Evolutionary conservation across 2,113 vertebrate genomes (phyloP).

Genomic region (Rhinichthys klamathensis): DNA sequence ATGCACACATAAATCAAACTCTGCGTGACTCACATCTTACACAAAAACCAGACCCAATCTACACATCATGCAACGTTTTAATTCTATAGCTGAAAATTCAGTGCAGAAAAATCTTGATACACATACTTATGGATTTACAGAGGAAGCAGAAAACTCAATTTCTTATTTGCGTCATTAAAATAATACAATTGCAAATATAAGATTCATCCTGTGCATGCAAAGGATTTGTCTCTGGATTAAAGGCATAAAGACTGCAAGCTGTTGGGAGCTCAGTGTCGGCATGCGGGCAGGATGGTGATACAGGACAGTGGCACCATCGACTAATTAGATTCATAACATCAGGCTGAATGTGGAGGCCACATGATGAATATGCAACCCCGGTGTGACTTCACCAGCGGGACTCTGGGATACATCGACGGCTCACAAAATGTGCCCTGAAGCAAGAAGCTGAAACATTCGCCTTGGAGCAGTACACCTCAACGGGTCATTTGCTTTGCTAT

Average conservation of each 20-base stretch:
- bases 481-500: conserved; percentile 24
- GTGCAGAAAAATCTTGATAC: not conserved
- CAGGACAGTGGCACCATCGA: conserved; percentile 53
- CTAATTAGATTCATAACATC: conserved; percentile 83
- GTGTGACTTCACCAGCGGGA: conserved; percentile 72
- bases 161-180: not conserved
- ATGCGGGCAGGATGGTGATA: not conserved
- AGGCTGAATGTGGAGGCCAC: conserved; percentile 78
- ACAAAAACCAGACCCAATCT: not conserved
- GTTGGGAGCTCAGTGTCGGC: conserved; percentile 8
- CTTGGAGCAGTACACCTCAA: conserved; percentile 13
- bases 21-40: not conserved
- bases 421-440: conserved; percentile 66
- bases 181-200: not conserved
- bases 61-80: not conserved
- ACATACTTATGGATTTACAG: not conserved
- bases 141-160: not conserved
- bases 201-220: conserved; percentile 12
- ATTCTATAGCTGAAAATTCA: not conserved
- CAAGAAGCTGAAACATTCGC: conserved; percentile 19
- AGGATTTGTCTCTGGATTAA: conserved; percentile 31
- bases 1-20: conserved; percentile 28
- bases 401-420: conserved; percentile 68
- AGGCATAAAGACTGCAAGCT: conserved; percentile 35
- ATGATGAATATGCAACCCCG: conserved; percentile 81